Base-by-base conservation (phyloP, 2,888 invertebrate genomes). In the Griposia aprilina region DNA sequence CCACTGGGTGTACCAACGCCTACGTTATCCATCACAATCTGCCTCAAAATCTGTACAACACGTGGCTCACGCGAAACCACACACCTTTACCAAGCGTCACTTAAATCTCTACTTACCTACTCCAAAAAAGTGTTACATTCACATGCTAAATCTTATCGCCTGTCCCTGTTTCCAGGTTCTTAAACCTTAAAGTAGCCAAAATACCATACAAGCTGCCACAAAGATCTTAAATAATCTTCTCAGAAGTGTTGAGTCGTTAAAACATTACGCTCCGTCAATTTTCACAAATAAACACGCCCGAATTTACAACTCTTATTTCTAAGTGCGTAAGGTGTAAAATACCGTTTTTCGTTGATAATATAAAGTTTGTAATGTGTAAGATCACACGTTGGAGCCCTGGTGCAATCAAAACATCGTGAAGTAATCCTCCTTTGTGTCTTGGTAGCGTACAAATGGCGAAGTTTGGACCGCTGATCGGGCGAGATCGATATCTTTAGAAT, bases 381-480 rank as follows among this genome's bases (percentile, higher is more conserved):
- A 90, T 89, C 82, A 85, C 84, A 85, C 87, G 86, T 89, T 83
- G 84, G 90, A 88, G 89, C 91, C 89, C 91, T 92, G 91, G 81
- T 92, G 93, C 91, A 94, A 95, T 95, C 94, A 96, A 95, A 94
- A 95, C 93, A 95, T 94, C 93, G 94, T 93, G 92, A 93, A 92
- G 87, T 95, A 94, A 95, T 94, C 92, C 94, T 88, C 89, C 92
- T 93, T 95, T 93, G 92, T 91, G 85, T 83, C 71, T 83, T 89
- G 82, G 78, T 85, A 80, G 88, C 89, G 91, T 90, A 93, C 94
- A 94, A 93, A 93, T 93, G 94, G 92, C 91, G 92, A 87, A 89
- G 90, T 92, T 89, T 88, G 87, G 90, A 89, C 84, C 87, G 69
- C 79, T 90, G 88, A 84, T 83, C 86, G 82, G 76, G 74, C 78